phyloP scores from a whole-genome alignment of 2,113 vertebrate species.

The Desmodus rotundus region DNA sequence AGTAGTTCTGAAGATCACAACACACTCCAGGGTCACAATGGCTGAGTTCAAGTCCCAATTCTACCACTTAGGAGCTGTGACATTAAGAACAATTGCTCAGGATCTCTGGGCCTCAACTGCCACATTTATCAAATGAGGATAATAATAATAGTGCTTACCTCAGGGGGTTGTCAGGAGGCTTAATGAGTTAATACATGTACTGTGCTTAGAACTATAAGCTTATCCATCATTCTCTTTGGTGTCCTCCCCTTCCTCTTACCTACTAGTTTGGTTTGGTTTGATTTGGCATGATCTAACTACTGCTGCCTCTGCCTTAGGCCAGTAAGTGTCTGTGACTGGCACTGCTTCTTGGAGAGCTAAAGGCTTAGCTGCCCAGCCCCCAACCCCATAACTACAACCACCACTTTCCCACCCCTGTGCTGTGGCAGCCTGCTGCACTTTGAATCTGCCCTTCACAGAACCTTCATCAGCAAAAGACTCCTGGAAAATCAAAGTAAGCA shows the following conservation, averaged over 20 bases:
- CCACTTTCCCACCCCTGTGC: neutral
- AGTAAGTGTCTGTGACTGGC: neutral
- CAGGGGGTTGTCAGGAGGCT: neutral
- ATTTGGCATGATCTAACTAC: neutral
- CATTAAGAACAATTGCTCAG: neutral
- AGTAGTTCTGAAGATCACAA: neutral
- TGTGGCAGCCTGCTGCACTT: neutral
- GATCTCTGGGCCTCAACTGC: neutral
- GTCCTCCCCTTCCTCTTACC: neutral
- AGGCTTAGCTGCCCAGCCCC: neutral
- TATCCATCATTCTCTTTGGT: neutral
- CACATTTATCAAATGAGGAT: neutral
- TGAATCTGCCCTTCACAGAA: slow-evolving; percentile 46
- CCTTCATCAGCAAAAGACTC: slow-evolving; percentile 63
- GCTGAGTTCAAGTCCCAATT: neutral
- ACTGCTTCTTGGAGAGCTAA: neutral
- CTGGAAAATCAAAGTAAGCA: slow-evolving; percentile 63
- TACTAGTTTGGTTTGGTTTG: neutral
- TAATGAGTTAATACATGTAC: neutral
- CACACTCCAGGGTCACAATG: neutral
- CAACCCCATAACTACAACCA: neutral
- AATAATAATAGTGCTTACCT: neutral
- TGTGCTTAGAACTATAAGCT: neutral
- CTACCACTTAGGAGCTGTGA: neutral
- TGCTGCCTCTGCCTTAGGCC: neutral